Conservation (phyloP, 2,888 invertebrate species). For the Diadegma fenestrale region DNA sequence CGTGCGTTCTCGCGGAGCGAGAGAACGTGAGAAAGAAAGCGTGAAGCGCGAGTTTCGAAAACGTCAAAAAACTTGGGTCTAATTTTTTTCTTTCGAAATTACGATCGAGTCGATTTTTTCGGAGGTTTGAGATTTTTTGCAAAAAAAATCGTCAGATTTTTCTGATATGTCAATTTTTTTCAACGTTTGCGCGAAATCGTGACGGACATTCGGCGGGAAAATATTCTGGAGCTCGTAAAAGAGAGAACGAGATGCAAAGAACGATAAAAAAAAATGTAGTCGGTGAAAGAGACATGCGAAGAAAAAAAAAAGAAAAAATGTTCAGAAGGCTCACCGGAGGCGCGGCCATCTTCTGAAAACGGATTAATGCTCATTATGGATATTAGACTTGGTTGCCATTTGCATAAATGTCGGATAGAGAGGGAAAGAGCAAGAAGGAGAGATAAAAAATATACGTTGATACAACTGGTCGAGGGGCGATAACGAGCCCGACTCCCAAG, state of each 20-base stretch:
- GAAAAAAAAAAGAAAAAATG: constrained; percentile 33
- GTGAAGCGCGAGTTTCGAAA: background rate
- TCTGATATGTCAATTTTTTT: background rate
- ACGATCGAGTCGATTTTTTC: background rate
- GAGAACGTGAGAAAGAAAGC: constrained; percentile 27
- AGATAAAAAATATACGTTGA: constrained; percentile 72
- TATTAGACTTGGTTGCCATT: constrained; percentile 78
- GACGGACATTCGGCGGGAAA: background rate
- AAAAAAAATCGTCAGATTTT: background rate
- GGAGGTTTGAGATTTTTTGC: background rate
- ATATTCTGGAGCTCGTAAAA: background rate
- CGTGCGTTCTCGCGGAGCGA: constrained; percentile 25
- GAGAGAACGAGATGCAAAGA: constrained; percentile 8
- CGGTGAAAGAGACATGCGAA: background rate
- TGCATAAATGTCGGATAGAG: constrained; percentile 79
- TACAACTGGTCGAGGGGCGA: constrained; percentile 77
- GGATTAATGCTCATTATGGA: constrained; percentile 82
- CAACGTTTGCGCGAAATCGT: background rate
- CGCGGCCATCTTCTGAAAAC: constrained; percentile 77
- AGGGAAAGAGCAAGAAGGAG: constrained; percentile 4
- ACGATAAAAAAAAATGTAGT: constrained; percentile 21
- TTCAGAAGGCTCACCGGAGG: constrained; percentile 49
- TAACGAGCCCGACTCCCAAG: constrained; percentile 73
- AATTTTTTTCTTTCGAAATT: background rate
- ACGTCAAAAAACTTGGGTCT: background rate